Evolutionary conservation across 2,797 vertebrate species (phyloP), one percentile per base, ranked within the genome.

Genomic region (Darevskia nairensis): DNA sequence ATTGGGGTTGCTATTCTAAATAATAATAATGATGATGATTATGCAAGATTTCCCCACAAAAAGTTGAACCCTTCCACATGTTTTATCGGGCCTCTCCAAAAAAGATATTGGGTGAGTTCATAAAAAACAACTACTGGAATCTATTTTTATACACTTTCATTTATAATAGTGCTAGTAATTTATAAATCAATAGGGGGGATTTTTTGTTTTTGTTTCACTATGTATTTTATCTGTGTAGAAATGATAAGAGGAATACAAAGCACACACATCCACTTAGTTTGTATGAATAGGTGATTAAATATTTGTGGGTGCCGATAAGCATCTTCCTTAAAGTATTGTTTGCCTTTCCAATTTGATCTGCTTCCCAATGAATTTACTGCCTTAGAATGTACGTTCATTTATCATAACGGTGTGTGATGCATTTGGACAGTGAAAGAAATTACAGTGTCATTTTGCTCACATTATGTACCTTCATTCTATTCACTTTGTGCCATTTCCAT

Each of bases 371-470:
- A 75, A 88, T 71, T 64, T 82, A n/a, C 6, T 39, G 85, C 11
- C 32, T 50, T n/a, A 75, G 80, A 81, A 78, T 46, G 78, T 8
- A 78, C 19, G 81, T 90, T 89, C 83, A 91, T 92, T 89, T 89
- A 41, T 7, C 3, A 72, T 0, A 90, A 77, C 25, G 78, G 90
- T 80, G 69, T 50, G 44, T 74, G 39, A 87, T 84, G 27, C 84
- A 91, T 79, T 64, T 80, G 9, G 25, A 87, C 23, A 25, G 29
- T 15, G 59, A 93, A 91, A 84, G 55, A 93, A 91, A 80, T 85
- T 88, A n/a, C 29, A 82, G 35, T 80, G 68, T 84, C 0, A 4
- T 6, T 76, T 29, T 23, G 29, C 27, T 86, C 78, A 59, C 11
- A 84, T 90, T 94, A 88, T 80, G 6, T 11, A 87, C 59, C 92